These are phyloP conservation scores for Hippocampus kuda DNA, from an alignment of 2,797 vertebrate genomes.

Conservation along the genomic window DNA sequence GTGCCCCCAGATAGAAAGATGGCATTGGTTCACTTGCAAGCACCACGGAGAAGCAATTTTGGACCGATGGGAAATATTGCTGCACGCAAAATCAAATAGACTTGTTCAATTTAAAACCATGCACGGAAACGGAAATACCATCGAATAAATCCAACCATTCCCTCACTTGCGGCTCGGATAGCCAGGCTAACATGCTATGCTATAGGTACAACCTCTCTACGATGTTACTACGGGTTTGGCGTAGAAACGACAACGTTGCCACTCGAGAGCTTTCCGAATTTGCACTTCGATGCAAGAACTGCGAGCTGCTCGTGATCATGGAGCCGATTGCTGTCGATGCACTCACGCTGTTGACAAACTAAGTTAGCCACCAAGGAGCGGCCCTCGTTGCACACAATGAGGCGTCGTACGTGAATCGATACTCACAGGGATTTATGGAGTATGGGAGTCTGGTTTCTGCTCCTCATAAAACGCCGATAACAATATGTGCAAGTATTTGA, in stretches of 20 bases:
- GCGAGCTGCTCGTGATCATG: neutral
- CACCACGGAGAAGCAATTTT: no score
- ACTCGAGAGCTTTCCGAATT: neutral
- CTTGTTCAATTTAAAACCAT: neutral
- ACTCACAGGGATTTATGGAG: constrained; percentile 47
- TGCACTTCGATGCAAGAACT: neutral
- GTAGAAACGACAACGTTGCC: neutral
- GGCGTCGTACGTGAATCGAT: constrained; percentile 1
- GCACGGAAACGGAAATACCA: neutral
- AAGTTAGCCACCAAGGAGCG: constrained; percentile 28
- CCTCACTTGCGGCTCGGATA: neutral
- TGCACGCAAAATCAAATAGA: neutral
- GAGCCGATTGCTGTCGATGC: neutral
- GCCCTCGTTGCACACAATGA: constrained; percentile 65
- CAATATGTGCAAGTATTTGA: constrained; percentile 5
- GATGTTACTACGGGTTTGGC: neutral
- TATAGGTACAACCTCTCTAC: neutral
- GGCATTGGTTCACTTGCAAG: no score
- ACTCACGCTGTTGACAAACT: constrained; percentile 50
- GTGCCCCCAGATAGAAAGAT: no score
- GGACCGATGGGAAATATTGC: no score
- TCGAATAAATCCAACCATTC: neutral
- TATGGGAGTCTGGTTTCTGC: constrained; percentile 4
- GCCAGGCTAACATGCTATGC: neutral
- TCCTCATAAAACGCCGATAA: neutral